Evolutionary conservation across 1,140 invertebrate genomes (phyloP).

Genomic region (Rhizoglyphus robini): DNA sequence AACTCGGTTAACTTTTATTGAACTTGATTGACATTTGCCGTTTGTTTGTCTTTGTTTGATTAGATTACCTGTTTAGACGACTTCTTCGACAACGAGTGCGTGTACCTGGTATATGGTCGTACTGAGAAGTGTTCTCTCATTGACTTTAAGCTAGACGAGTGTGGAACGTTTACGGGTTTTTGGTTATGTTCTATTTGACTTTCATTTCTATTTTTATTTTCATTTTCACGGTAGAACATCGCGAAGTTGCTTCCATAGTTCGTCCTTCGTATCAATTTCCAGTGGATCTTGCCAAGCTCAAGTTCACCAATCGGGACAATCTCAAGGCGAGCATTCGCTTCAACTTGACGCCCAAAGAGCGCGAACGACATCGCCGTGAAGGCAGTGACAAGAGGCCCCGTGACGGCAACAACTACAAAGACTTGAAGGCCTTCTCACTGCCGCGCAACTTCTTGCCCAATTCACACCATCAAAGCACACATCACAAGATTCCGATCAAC

Average conservation of each 20-base stretch:
- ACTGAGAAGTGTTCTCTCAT: conserved; percentile 58
- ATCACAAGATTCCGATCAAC: not conserved
- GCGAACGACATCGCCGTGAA: not conserved
- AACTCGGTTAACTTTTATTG: not conserved
- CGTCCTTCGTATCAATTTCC: not conserved
- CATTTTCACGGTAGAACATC: not conserved
- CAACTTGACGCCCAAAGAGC: no score
- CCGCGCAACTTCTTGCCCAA: conserved; percentile 1
- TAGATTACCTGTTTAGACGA: conserved; percentile 56
- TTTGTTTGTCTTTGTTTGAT: conserved; percentile 16
- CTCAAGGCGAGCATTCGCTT: no score
- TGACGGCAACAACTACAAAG: not conserved
- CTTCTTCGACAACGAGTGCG: conserved; percentile 65
- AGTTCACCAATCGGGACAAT: not conserved
- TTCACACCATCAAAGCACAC: not conserved
- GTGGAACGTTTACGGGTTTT: conserved; percentile 25
- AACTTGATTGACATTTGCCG: not conserved
- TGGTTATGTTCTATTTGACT: conserved; percentile 44
- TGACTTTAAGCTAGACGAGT: conserved; percentile 47
- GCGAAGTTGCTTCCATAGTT: conserved; percentile 2
- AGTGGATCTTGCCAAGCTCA: not conserved
- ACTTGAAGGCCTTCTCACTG: not conserved
- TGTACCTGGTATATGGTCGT: conserved; percentile 83
- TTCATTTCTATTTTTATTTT: not conserved
- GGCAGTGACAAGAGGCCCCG: not conserved